Base-by-base conservation (phyloP, 2,888 invertebrate genomes). In the Phortica magna region DNA sequence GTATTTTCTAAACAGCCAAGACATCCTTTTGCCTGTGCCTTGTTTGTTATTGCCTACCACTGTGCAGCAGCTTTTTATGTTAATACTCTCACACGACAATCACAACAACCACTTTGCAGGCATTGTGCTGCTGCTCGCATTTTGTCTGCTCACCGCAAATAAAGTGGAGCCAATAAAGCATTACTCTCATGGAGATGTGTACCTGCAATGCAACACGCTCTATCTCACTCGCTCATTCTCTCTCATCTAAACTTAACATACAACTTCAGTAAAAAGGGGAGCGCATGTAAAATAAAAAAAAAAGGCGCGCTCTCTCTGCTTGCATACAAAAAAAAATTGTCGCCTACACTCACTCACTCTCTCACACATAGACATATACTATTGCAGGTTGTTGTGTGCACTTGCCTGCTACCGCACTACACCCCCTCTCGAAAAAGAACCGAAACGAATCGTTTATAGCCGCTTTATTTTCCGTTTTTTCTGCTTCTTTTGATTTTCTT, bases 381-480 rank as follows among this genome's bases (percentile, higher is more conserved):
- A 31, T 31, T 31, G 31, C 31, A 31, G 31, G 55, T 55, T 19
- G 17, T 39, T 31, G 64, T 64, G 39, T 64, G 64, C 64, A 39
- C 31, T 64, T 64, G 39, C 7, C 64, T 64, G 39, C 39, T 64
- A 2, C 10, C 48, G 48, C 14, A 14, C 48, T 48, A 55, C 75
- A 42, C 67, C 76, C 76, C 73, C 68, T 43, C 72, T 61, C 19
- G 22, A 75, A 61, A 9, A 41, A n/a, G 12, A 19, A 43, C n/a
- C 70, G 39, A 22, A 57, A 48, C 22, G 68, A 76, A 65, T 74
- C 77, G 78, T 77, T 81, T 78, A 82, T 85, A 39, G 42, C 84
- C 88, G 87, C 85, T 88, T 88, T 87, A 85, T 85, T 87, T 85
- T 88, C 85, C 87, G 82, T 79, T 74, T 78, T 76, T 80, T 78